Evolutionary conservation across 2,888 invertebrate species (phyloP), one percentile per base, ranked within the genome.

Genomic region (Andrena dorsata): DNA sequence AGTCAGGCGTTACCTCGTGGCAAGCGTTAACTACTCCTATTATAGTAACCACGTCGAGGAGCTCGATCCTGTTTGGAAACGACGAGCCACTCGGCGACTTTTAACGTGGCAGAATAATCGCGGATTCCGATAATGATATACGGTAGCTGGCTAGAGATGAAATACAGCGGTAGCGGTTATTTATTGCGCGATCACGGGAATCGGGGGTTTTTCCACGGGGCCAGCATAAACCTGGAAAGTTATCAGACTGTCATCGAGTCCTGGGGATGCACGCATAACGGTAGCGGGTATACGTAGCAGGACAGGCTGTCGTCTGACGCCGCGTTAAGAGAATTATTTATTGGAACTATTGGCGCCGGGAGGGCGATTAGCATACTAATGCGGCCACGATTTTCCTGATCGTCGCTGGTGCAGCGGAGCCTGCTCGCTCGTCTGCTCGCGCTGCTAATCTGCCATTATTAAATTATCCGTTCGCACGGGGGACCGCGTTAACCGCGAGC

Each of bases 371-470:
- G 88, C 90, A 90, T 90, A 86, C 80, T 89, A 90, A 90, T 89
- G 83, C 70, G 66, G 78, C 78, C 53, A 51, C 58, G 71, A 64
- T 82, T 80, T 65, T 60, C 72, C 76, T 75, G 70, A 23, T 56
- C 41, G 71, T 23, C 61, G 76, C 32, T 30, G 68, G 51, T 30
- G 72, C 30, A 77, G 72, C 30, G 65, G 32, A 23, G 68, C 32
- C 65, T 56, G 16, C 30, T 23, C 28, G 41, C 65, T 8, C 61
- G 61, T 65, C 20, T 65, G 68, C 63, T 68, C 61, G 49, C 61
- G 63, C 63, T 41, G 69, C 63, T 89, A 87, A 89, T 90, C 88
- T 86, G 76, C 89, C 81, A 92, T 92, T 92, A 92, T 92, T 92
- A 91, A 92, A 92, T 92, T 92, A 92, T 90, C 89, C 81, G 71